Conservation (phyloP, 2,888 invertebrate genomes). For the Cerceris ruficornis region DNA sequence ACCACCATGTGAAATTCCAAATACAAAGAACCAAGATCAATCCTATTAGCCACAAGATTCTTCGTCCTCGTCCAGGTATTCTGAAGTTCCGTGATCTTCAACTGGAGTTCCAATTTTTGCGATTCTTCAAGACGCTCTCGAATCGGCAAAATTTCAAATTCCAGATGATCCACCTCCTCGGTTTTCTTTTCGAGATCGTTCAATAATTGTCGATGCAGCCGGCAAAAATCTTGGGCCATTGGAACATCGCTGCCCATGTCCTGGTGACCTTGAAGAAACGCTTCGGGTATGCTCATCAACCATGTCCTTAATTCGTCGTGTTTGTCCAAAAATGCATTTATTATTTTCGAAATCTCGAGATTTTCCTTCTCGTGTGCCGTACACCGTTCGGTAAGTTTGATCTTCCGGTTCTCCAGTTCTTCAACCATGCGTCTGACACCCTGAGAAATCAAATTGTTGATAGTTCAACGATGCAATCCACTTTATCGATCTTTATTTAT, state of each 20-base stretch:
- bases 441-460: constrained; percentile 66
- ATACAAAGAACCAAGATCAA: constrained; percentile 87
- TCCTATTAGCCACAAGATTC: constrained; percentile 85
- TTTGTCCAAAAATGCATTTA: constrained; percentile 87
- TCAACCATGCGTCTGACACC: constrained; percentile 87
- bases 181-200: constrained; percentile 88
- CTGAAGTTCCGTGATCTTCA: constrained; percentile 85
- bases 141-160: constrained; percentile 82
- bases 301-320: constrained; percentile 89
- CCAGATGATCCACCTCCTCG: constrained; percentile 83
- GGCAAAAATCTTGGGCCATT: constrained; percentile 88
- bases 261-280: constrained; percentile 88
- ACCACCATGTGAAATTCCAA: constrained; percentile 89
- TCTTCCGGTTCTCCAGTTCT: constrained; percentile 89
- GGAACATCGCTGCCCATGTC: constrained; percentile 88
- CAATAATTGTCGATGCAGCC: constrained; percentile 88
- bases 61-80: constrained; percentile 86
- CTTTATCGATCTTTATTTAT: too few relatives aligned
- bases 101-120: constrained; percentile 85
- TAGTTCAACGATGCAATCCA: too few relatives aligned
- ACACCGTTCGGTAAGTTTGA: constrained; percentile 85
- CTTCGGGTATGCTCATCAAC: constrained; percentile 88
- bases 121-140: constrained; percentile 85
- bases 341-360: constrained; percentile 86
- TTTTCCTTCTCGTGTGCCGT: constrained; percentile 88